Evolutionary conservation across 1,140 invertebrate species (phyloP).

Genomic region (Xylocopa sonorina): DNA sequence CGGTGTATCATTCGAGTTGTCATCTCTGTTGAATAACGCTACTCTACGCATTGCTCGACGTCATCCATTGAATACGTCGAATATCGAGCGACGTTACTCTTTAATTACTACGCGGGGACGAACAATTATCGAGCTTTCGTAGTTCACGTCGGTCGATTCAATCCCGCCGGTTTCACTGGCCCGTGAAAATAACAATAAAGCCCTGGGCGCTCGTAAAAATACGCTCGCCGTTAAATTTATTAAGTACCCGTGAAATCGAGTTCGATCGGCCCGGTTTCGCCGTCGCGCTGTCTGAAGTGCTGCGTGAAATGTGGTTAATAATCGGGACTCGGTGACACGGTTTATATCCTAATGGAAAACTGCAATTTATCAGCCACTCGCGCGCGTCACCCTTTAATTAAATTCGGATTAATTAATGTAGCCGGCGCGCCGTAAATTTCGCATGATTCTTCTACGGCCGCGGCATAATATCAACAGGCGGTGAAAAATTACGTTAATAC

Average conservation of each 20-base stretch:
- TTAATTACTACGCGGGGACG: neutral
- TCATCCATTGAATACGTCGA: neutral
- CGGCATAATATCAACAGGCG: neutral
- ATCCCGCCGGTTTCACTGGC: neutral
- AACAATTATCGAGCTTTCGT: conserved; percentile 9
- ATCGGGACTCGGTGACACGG: neutral
- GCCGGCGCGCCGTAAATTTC: neutral
- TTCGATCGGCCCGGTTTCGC: neutral
- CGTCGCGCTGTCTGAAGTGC: neutral
- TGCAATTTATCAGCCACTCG: conserved; percentile 29
- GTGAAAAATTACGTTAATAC: conserved; percentile 9
- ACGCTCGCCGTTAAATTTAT: neutral
- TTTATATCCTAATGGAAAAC: conserved; percentile 26
- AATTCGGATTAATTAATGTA: conserved; percentile 33
- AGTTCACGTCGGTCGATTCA: neutral
- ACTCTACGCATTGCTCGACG: no score
- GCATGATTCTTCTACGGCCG: neutral
- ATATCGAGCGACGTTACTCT: neutral
- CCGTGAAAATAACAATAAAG: neutral
- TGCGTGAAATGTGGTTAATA: conserved; percentile 7
- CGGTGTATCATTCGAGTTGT: no score
- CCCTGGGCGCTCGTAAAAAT: no score
- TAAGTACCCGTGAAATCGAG: neutral
- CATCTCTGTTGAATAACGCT: no score
- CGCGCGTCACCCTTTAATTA: conserved; percentile 19